These are phyloP conservation scores for Diachasma alloeum DNA, from an alignment of 1,140 invertebrate genomes.

Conservation along the genomic window DNA sequence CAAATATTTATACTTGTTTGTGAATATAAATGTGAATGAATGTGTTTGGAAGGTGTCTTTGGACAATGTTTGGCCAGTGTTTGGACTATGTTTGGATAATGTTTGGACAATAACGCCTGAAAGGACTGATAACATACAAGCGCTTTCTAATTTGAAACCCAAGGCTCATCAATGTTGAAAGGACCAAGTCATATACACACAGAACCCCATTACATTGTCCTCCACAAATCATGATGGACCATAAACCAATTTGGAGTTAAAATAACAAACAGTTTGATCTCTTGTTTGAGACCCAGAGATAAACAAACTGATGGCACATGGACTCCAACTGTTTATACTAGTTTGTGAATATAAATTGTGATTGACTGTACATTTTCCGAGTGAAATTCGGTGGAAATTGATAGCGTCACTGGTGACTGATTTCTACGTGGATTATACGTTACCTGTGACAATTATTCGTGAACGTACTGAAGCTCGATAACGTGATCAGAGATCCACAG, in stretches of 20 bases:
- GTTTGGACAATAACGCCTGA: too few relatives aligned
- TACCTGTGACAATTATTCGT: conserved; percentile 75
- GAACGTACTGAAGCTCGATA: conserved; percentile 80
- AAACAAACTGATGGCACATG: background rate
- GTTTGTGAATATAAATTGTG: conserved; percentile 20
- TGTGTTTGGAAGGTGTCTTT: background rate
- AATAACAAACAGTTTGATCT: conserved; percentile 6
- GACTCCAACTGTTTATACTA: background rate
- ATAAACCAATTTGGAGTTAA: background rate
- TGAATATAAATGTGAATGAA: conserved; percentile 17
- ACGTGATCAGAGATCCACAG: conserved; percentile 76
- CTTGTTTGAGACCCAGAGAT: background rate
- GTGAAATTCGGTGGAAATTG: background rate
- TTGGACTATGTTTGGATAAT: too few relatives aligned
- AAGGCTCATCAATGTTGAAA: background rate
- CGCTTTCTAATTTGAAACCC: background rate
- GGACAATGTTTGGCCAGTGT: too few relatives aligned
- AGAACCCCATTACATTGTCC: background rate
- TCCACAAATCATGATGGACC: background rate
- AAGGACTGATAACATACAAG: background rate
- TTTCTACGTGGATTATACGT: conserved; percentile 7
- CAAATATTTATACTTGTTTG: background rate
- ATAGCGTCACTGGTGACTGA: conserved; percentile 12
- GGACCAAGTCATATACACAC: background rate
- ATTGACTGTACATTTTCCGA: background rate